Conservation (phyloP, 2,113 vertebrate species). For the Benitochromis conjunctus region DNA sequence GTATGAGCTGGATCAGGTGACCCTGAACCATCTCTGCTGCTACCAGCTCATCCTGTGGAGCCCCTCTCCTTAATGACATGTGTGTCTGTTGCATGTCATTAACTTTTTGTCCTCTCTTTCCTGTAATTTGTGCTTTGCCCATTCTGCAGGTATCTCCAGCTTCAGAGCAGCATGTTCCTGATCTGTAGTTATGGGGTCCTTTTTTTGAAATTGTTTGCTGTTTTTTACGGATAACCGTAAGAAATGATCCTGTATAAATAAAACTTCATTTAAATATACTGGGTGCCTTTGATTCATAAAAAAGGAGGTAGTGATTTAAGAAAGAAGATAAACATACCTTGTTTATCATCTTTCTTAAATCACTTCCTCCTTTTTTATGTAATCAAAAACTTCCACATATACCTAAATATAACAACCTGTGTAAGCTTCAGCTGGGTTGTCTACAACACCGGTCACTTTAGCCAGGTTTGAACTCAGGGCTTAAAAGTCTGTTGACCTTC, state of each 20-base stretch:
- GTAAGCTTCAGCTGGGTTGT: neutral
- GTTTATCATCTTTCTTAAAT: neutral
- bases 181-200: neutral
- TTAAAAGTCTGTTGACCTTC: slow-evolving; percentile 42
- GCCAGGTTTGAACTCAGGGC: neutral
- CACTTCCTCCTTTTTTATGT: neutral
- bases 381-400: neutral
- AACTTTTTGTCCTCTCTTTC: neutral
- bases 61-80: neutral
- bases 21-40: neutral
- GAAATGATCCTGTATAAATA: neutral
- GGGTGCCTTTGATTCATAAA: no score
- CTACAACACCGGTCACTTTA: neutral
- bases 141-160: neutral
- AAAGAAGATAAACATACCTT: no score
- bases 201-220: neutral
- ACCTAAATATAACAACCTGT: neutral
- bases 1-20: neutral
- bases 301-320: no score
- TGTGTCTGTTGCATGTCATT: neutral
- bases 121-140: neutral
- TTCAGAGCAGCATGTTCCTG: neutral
- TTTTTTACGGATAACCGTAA: neutral
- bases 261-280: neutral
- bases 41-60: neutral